A percentile compares a stretch with the other conserved stretches of the same genome.
Evolutionary conservation across 2,888 invertebrate species (phyloP).

Genomic region (Aethes cnicana): DNA sequence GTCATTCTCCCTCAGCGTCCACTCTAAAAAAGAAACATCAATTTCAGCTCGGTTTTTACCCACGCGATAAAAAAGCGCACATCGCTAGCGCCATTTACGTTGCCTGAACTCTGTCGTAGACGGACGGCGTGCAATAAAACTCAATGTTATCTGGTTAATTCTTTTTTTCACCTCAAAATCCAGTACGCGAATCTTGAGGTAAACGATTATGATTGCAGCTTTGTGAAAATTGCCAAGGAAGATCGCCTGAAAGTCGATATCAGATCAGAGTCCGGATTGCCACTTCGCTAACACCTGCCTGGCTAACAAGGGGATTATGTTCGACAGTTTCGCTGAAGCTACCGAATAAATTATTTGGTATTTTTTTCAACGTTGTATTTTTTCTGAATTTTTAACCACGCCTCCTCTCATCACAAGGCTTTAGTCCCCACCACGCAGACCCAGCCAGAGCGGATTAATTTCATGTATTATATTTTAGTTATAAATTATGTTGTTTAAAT

Average conservation of each 20-base stretch:
- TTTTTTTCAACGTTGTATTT: not conserved
- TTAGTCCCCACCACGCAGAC: too few species aligned
- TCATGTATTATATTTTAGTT: too few species aligned
- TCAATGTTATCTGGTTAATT: constrained; percentile 71
- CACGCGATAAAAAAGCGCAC: constrained; percentile 47
- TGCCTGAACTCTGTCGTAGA: constrained; percentile 58
- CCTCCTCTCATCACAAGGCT: too few species aligned
- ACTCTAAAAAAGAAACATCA: constrained; percentile 22
- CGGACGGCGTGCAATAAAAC: constrained; percentile 61
- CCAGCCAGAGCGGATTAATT: too few species aligned
- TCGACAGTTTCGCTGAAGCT: constrained; percentile 1
- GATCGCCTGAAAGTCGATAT: constrained; percentile 46
- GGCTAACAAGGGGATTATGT: constrained; percentile 26
- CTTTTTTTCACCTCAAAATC: constrained; percentile 53
- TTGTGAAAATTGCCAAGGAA: constrained; percentile 41
- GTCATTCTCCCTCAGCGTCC: constrained; percentile 10
- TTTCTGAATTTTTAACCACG: not conserved
- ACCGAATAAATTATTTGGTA: constrained; percentile 1
- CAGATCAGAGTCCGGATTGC: constrained; percentile 16
- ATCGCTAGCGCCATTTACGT: constrained; percentile 51
- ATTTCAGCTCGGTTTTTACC: constrained; percentile 20
- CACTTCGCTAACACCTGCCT: constrained; percentile 25
- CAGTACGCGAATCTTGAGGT: constrained; percentile 31
- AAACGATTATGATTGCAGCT: constrained; percentile 49
- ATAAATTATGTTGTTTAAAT: too few species aligned